These are phyloP conservation scores for Lacanobia oleracea DNA, from an alignment of 2,888 invertebrate species.

Conservation along the genomic window DNA sequence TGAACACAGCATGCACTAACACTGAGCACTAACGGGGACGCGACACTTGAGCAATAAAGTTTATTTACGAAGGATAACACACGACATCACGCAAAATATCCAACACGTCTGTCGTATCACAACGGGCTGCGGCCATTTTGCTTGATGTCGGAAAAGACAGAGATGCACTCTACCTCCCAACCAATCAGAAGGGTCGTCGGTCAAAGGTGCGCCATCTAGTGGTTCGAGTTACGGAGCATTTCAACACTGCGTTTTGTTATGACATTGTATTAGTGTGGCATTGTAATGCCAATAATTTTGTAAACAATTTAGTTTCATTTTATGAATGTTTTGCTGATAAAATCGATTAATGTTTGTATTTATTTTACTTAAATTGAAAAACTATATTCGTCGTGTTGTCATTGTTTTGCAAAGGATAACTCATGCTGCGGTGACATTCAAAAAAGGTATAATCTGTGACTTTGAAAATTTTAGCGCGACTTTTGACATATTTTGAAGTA, in stretches of 20 bases:
- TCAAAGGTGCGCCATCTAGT: constrained; percentile 37
- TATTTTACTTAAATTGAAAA: background rate
- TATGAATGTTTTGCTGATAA: too few relatives aligned
- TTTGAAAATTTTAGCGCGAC: constrained; percentile 23
- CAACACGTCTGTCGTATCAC: constrained; percentile 85
- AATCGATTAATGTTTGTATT: background rate
- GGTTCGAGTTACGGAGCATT: constrained; percentile 13
- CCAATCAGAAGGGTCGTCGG: constrained; percentile 65
- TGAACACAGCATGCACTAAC: constrained; percentile 80
- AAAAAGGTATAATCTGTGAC: background rate
- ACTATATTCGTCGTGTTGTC: too few relatives aligned
- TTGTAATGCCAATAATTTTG: background rate
- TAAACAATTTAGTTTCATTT: background rate
- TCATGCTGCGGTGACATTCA: background rate
- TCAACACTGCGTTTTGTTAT: constrained; percentile 44
- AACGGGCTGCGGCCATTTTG: constrained; percentile 88
- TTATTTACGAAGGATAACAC: constrained; percentile 82
- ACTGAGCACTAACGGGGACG: constrained; percentile 75
- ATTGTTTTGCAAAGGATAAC: background rate
- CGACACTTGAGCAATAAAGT: constrained; percentile 78
- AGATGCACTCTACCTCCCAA: constrained; percentile 68
- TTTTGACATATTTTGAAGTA: constrained; percentile 29
- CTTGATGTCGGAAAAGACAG: constrained; percentile 77
- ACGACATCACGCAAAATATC: constrained; percentile 77
- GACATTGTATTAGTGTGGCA: background rate